Percentiles rank a stretch among this genome's conserved stretches.
Evolutionary conservation across 2,113 vertebrate genomes (phyloP).

Genomic region (Mus pahari): DNA sequence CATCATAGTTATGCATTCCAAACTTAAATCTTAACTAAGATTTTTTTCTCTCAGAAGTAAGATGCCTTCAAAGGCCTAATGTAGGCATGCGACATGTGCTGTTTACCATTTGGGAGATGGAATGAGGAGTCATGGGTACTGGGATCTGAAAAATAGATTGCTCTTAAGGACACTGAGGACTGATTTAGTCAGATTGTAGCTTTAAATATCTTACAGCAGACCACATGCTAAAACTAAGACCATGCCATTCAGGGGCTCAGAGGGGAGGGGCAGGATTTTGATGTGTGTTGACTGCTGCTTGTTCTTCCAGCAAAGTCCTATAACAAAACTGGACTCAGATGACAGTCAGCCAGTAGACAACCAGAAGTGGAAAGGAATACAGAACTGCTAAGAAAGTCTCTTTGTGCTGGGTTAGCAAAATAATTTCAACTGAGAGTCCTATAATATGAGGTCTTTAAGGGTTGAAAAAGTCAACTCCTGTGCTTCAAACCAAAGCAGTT

Average conservation of each 20-base stretch:
- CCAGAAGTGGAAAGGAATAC: constrained; percentile 29
- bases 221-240: background rate
- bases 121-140: background rate
- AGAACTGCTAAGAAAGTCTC: constrained; percentile 62
- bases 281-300: constrained; percentile 15
- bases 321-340: constrained; percentile 54
- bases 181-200: background rate
- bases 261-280: constrained; percentile 39
- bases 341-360: constrained; percentile 19
- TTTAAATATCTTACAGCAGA: background rate
- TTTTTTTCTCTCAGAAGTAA: background rate
- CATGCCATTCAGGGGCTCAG: background rate
- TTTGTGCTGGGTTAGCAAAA: constrained; percentile 72
- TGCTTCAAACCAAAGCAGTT: constrained; percentile 70
- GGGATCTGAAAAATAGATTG: background rate
- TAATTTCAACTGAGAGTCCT: constrained; percentile 63
- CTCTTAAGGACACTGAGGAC: background rate
- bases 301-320: constrained; percentile 33
- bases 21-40: background rate
- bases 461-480: constrained; percentile 75
- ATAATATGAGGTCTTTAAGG: constrained; percentile 65
- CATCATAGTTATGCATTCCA: constrained; percentile 11
- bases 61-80: background rate
- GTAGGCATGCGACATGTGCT: background rate
- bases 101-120: background rate